Evolutionary conservation across 2,888 invertebrate species (phyloP).

Genomic region (Cabera pusaria): DNA sequence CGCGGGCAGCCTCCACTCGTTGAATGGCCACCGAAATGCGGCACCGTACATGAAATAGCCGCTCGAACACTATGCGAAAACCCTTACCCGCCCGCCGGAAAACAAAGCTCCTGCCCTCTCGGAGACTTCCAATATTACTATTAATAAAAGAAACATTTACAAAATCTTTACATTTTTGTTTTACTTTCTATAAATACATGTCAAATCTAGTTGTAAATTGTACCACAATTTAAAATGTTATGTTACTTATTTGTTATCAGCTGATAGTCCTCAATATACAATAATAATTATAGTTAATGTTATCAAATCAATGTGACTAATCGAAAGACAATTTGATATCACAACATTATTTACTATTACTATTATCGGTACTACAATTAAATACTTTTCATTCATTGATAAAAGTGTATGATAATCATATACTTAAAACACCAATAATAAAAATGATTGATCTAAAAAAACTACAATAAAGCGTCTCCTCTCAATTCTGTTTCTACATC

Average conservation of each 20-base stretch:
- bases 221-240: conserved; percentile 24
- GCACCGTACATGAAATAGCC: conserved; percentile 81
- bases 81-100: conserved; percentile 71
- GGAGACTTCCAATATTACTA: conserved; percentile 53
- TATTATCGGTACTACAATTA: too few relatives aligned
- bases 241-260: conserved; percentile 25
- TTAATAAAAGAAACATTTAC: conserved; percentile 11
- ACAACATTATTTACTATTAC: neutral
- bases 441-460: too few relatives aligned
- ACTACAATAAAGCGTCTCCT: too few relatives aligned
- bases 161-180: neutral
- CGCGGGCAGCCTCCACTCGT: conserved; percentile 78
- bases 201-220: conserved; percentile 5
- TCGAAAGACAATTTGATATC: neutral
- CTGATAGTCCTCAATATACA: conserved; percentile 12
- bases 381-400: conserved; percentile 1
- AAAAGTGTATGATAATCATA: neutral
- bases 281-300: conserved; percentile 3
- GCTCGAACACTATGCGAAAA: conserved; percentile 79
- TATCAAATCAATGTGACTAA: too few relatives aligned
- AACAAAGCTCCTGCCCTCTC: conserved; percentile 58
- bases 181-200: neutral
- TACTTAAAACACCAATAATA: neutral
- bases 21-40: conserved; percentile 83
- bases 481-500: conserved; percentile 57